Percentiles rank a stretch among this genome's conserved stretches.
phyloP scores from a whole-genome alignment of 2,888 invertebrate species.

The Deilephila porcellus region DNA sequence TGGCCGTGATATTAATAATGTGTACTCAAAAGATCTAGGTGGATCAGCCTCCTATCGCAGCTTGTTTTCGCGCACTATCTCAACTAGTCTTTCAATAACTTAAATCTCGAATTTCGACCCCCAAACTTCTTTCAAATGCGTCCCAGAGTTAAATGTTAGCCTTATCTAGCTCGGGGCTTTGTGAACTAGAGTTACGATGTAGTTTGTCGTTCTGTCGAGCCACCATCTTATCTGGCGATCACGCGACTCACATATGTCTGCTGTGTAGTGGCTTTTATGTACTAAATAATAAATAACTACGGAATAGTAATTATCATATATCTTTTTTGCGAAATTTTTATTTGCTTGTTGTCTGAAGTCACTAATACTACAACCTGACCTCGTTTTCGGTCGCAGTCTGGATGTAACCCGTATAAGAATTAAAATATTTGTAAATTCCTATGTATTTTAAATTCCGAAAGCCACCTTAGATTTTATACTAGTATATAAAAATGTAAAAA shows the following conservation, averaged over 20 bases:
- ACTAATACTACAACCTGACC: too few species aligned
- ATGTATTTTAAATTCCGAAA: neutral
- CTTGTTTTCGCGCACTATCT: too few species aligned
- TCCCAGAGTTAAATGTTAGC: conserved; percentile 13
- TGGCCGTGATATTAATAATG: too few species aligned
- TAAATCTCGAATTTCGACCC: neutral
- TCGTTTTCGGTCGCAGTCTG: neutral
- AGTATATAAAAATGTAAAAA: neutral
- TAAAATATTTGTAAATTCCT: neutral
- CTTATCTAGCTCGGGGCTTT: conserved; percentile 29
- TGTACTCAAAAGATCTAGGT: too few species aligned
- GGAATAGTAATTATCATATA: too few species aligned
- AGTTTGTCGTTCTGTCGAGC: conserved; percentile 22
- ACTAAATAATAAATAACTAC: too few species aligned
- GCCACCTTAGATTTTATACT: neutral
- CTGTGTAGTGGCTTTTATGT: neutral
- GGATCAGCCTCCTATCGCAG: too few species aligned
- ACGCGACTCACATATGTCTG: neutral
- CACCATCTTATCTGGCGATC: conserved; percentile 26
- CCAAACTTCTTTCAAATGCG: neutral
- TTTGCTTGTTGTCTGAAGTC: too few species aligned
- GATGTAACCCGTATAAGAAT: neutral
- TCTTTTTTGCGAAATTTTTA: too few species aligned
- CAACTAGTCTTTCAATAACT: neutral
- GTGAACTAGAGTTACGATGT: conserved; percentile 29